A percentile compares a stretch with the other conserved stretches of the same genome.
Conservation (phyloP, 2,888 invertebrate genomes). For the Spilarctia lutea region DNA sequence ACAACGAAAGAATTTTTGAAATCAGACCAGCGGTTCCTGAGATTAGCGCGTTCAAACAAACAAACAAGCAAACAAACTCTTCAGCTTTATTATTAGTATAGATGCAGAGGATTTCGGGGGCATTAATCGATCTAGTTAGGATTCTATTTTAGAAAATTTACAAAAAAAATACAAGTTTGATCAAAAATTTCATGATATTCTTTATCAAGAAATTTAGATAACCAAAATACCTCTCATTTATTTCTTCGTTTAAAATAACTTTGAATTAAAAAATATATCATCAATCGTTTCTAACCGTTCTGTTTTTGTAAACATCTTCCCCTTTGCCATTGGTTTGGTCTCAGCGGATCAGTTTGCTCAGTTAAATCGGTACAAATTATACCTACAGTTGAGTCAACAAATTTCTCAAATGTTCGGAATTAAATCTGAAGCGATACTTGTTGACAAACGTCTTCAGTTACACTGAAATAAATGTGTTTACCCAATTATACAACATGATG, state of each 20-base stretch:
- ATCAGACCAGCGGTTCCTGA: too few relatives aligned
- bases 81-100: too few relatives aligned
- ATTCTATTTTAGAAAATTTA: too few relatives aligned
- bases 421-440: constrained; percentile 24
- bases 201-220: neutral
- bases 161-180: neutral
- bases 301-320: neutral
- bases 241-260: neutral
- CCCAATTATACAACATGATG: constrained; percentile 9
- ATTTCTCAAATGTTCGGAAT: constrained; percentile 20
- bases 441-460: constrained; percentile 23
- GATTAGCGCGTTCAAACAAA: too few relatives aligned
- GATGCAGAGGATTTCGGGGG: too few relatives aligned
- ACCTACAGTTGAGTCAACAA: constrained; percentile 19
- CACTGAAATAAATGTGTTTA: constrained; percentile 25
- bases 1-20: too few relatives aligned
- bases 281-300: too few relatives aligned
- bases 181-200: neutral
- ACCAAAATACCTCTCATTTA: neutral
- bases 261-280: neutral
- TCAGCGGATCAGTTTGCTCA: constrained; percentile 18
- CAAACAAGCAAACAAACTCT: too few relatives aligned
- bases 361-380: constrained; percentile 23
- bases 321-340: neutral
- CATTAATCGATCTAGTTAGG: too few relatives aligned